These are phyloP conservation scores for Parazoanthus darwini DNA, from an alignment of 92 coral and sea anemone genomes.

Conservation along the genomic window DNA sequence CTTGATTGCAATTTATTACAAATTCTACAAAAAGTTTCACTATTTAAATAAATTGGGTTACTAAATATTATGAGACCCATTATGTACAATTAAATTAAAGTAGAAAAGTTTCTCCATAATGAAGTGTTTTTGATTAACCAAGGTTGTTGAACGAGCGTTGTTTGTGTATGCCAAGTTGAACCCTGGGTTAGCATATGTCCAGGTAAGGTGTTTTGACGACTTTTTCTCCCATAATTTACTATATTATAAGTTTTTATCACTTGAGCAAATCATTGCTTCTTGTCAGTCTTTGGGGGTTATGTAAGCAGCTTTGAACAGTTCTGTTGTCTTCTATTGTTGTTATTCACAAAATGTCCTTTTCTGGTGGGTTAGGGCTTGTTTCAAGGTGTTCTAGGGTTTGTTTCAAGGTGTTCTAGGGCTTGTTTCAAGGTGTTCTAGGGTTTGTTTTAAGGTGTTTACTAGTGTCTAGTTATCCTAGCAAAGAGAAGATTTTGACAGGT, in stretches of 20 bases:
- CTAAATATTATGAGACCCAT: too few relatives aligned
- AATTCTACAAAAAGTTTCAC: neutral
- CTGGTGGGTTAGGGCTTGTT: neutral
- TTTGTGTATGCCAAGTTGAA: constrained; percentile 92
- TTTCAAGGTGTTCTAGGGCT: too few relatives aligned
- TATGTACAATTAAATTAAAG: too few relatives aligned
- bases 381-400: neutral
- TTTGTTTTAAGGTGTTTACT: neutral
- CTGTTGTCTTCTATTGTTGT: too few relatives aligned
- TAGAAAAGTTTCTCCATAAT: neutral
- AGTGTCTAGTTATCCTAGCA: neutral
- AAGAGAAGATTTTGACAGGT: neutral
- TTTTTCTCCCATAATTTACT: too few relatives aligned
- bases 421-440: too few relatives aligned
- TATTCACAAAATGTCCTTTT: neutral
- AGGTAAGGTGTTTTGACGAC: constrained; percentile 53
- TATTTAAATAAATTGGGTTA: too few relatives aligned
- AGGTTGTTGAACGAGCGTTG: constrained; percentile 97
- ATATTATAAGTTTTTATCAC: too few relatives aligned
- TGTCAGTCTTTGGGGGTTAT: too few relatives aligned
- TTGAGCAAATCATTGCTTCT: too few relatives aligned
- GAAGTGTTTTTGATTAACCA: neutral
- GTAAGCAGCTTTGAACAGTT: too few relatives aligned
- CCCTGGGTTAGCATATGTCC: constrained; percentile 96
- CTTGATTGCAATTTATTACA: neutral